phyloP scores from a whole-genome alignment of 2,888 invertebrate genomes.

The Lepetodrilus schrolli region DNA sequence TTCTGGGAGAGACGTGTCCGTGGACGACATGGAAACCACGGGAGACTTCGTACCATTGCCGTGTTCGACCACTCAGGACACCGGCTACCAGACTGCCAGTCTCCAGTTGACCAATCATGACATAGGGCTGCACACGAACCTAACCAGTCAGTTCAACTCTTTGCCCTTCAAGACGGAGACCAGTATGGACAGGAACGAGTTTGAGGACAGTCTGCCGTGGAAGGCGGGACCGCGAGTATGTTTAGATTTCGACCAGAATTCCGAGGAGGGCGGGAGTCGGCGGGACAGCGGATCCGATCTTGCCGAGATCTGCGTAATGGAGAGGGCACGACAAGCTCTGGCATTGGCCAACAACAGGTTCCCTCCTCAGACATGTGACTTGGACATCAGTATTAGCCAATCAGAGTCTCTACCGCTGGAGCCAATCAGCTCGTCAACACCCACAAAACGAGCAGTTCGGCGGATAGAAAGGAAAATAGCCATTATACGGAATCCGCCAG shows the following conservation, averaged over 20 bases:
- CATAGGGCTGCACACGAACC: constrained; percentile 55
- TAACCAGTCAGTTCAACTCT: constrained; percentile 58
- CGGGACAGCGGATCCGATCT: not conserved
- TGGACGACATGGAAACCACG: constrained; percentile 48
- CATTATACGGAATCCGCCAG: not conserved
- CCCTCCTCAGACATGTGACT: constrained; percentile 37
- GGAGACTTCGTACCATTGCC: constrained; percentile 49
- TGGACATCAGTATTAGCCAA: constrained; percentile 1
- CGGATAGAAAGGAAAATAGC: not conserved
- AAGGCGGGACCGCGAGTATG: not conserved
- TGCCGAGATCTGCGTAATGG: constrained; percentile 49
- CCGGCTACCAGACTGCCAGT: constrained; percentile 71
- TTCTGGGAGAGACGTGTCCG: constrained; percentile 45
- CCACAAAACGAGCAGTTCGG: constrained; percentile 28
- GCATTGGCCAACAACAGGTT: constrained; percentile 51
- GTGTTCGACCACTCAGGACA: constrained; percentile 64
- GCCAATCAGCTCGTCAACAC: constrained; percentile 42
- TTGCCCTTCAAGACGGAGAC: constrained; percentile 51
- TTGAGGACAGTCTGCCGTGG: constrained; percentile 20
- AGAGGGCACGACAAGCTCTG: constrained; percentile 51
- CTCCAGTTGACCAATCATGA: constrained; percentile 65
- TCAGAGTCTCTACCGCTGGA: constrained; percentile 31
- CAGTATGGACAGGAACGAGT: constrained; percentile 30
- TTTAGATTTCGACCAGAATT: constrained; percentile 35
- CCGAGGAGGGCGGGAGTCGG: constrained; percentile 17